Base-by-base conservation (phyloP, 2,888 invertebrate genomes). In the Electrophaes corylata region DNA sequence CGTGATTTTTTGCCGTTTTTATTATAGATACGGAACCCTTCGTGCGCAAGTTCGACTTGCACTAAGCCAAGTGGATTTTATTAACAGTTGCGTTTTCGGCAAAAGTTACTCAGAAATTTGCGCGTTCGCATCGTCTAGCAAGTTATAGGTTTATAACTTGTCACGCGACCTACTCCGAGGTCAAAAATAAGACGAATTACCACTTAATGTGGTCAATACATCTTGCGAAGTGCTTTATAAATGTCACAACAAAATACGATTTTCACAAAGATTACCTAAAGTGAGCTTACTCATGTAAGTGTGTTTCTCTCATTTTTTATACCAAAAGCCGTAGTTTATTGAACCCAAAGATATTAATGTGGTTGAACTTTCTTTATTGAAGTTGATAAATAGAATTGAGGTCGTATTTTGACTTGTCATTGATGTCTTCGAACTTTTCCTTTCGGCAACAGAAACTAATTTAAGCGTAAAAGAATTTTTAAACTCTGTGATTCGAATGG, bases 191-290 rank as follows among this genome's bases (percentile, higher is more conserved):
- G 26, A 29, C 6, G 26, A 29, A 29, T 6, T 29, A 12, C 31
- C 43, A 56, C 48, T 37, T 37, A 48, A 29, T 29, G 26, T 29
- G 26, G 10, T 10, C 26, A 29, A 29, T 29, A 10, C 8, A 29
- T 29, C 10, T 4, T 29, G 26, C 26, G 10, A 29, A 29, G 26
- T 29, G 26, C 26, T 10, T 29, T 29, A 3, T 52, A 48, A 53
- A 55, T 41, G 44, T 51, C 53, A 57, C 58, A 59, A 61, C 56
- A 61, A 61, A 57, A 61, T 60, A 46, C 56, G 48, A 49, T 57
- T 58, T 50, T 47, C 18, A 16, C 37, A 44, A 48, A 53, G 44
- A 53, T 48, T 39, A 52, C 39, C 33, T 35, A 33, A 53, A 59
- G n/a, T n/a, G n/a, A n/a, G n/a, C n/a, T 45, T 58, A 29, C 43